Conservation (phyloP, 2,888 invertebrate genomes). For the Carterocephalus palaemon region DNA sequence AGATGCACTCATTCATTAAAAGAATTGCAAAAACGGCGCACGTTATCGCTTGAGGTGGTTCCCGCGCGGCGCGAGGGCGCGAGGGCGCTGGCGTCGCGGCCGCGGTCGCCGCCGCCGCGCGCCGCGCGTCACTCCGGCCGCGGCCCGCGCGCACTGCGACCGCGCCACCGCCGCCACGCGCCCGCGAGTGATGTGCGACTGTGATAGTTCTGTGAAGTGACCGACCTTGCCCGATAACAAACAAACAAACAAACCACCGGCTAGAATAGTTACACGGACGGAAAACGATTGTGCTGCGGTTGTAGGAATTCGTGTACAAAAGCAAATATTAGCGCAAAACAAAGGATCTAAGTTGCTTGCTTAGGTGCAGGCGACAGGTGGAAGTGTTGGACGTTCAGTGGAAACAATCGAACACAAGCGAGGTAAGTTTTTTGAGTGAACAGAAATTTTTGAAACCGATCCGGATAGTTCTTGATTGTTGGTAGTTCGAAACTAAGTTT, state of each 20-base stretch:
- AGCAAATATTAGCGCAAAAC: constrained; percentile 69
- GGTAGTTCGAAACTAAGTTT: no score
- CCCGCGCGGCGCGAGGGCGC: constrained; percentile 39
- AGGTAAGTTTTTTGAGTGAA: constrained; percentile 18
- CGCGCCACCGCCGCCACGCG: constrained; percentile 45
- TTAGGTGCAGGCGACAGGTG: constrained; percentile 69
- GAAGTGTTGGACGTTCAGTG: constrained; percentile 21
- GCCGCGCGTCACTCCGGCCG: constrained; percentile 72
- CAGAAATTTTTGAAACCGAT: constrained; percentile 1
- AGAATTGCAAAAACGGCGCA: constrained; percentile 29
- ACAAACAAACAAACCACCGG: not conserved
- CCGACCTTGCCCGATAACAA: constrained; percentile 1
- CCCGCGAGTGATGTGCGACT: constrained; percentile 32
- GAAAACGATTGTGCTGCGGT: constrained; percentile 9
- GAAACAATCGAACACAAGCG: constrained; percentile 8
- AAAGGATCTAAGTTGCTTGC: constrained; percentile 68
- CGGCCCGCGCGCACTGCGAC: constrained; percentile 65
- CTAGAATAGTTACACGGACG: not conserved
- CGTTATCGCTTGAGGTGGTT: constrained; percentile 44
- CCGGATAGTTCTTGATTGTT: constrained; percentile 33
- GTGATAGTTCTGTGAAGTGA: constrained; percentile 50
- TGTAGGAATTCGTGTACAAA: constrained; percentile 65
- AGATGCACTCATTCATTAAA: no score
- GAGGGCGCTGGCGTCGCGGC: constrained; percentile 53
- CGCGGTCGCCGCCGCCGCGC: constrained; percentile 41